Evolutionary conservation across 2,113 vertebrate species (phyloP).

Genomic region (Pomatostomus ruficeps): DNA sequence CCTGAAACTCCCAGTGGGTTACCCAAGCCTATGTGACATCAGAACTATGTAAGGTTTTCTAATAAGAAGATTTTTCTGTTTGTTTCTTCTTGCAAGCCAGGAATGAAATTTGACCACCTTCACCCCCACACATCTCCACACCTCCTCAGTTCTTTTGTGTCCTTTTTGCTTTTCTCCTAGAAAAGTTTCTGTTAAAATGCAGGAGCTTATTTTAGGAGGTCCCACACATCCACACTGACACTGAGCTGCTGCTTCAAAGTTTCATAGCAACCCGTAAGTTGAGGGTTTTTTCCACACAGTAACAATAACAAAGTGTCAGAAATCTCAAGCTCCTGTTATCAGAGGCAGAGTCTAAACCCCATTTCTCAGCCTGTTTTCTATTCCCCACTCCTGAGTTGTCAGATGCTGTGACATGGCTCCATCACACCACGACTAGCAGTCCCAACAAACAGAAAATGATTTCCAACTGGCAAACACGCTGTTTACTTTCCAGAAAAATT

Average conservation of each 20-base stretch:
- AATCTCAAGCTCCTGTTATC: constrained; percentile 36
- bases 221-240: not conserved
- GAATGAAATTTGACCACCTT: not conserved
- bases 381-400: constrained; percentile 54
- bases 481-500: constrained; percentile 78
- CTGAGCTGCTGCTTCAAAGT: not conserved
- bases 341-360: constrained; percentile 33
- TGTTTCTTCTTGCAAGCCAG: not conserved
- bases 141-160: not conserved
- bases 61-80: not conserved
- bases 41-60: not conserved
- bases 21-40: not conserved
- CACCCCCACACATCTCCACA: not conserved
- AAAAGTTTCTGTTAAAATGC: not conserved
- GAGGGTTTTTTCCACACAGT: not conserved
- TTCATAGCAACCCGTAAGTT: not conserved
- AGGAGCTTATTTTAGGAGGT: not conserved
- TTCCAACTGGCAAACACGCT: constrained; percentile 74
- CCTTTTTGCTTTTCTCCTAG: not conserved
- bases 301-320: constrained; percentile 29
- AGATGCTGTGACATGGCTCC: constrained; percentile 69
- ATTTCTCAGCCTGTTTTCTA: constrained; percentile 59
- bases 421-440: constrained; percentile 57
- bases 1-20: not conserved
- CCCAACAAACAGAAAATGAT: constrained; percentile 77